Percentiles rank a stretch among this genome's conserved stretches.
These are phyloP conservation scores for Atta cephalotes DNA, from an alignment of 1,140 invertebrate genomes.

Conservation along the genomic window DNA sequence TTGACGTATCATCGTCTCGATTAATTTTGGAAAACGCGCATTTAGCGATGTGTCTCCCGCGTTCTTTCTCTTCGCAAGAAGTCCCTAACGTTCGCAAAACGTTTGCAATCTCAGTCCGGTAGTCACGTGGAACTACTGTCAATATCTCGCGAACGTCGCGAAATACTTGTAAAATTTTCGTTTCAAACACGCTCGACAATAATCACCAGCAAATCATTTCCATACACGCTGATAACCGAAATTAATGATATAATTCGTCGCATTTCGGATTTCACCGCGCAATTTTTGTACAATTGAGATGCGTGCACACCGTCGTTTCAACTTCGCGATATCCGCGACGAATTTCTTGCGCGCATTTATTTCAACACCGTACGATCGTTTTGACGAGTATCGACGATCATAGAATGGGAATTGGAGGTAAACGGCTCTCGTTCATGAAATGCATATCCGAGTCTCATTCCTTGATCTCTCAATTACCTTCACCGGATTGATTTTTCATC, in stretches of 20 bases:
- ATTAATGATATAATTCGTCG: neutral
- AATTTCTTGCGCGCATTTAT: neutral
- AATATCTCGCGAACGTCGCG: slow-evolving; percentile 23
- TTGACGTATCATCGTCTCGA: slow-evolving; percentile 36
- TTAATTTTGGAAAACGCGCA: neutral
- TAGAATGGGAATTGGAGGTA: neutral
- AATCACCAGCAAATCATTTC: slow-evolving; percentile 30
- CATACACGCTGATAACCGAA: neutral
- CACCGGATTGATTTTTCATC: slow-evolving; percentile 19
- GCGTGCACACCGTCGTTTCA: neutral
- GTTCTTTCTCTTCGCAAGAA: slow-evolving; percentile 27
- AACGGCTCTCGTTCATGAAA: neutral
- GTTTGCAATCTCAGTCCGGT: neutral
- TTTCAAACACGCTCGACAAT: slow-evolving; percentile 19
- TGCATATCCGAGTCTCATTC: neutral
- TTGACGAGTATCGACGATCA: slow-evolving; percentile 21
- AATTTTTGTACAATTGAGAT: neutral
- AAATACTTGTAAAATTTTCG: slow-evolving; percentile 3
- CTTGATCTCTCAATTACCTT: slow-evolving; percentile 14
- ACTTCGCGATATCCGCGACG: neutral
- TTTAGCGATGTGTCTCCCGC: neutral
- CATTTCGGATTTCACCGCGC: slow-evolving; percentile 20
- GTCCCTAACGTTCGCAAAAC: slow-evolving; percentile 19
- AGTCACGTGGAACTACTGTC: slow-evolving; percentile 4
- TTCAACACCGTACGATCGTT: neutral